Evolutionary conservation across 2,888 invertebrate species (phyloP), one percentile per base, ranked within the genome.

Genomic region (Dolichomitus sp.): DNA sequence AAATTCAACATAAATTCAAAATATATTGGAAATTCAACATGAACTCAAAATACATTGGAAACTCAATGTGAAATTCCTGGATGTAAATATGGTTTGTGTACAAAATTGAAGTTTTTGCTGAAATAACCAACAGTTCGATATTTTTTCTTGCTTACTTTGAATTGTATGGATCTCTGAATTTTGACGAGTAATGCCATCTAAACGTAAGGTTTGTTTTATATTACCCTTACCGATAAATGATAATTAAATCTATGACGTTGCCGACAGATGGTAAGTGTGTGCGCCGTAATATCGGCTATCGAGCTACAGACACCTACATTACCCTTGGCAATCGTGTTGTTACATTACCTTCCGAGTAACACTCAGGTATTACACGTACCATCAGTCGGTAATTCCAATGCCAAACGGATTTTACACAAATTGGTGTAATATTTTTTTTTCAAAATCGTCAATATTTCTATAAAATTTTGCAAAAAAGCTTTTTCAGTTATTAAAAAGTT

Each of bases 401-500:
- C 11, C 0, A 1, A 0, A 45, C 5, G 1, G 6, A 37, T 37
- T 11, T 37, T 37, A 23, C 23, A 23, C 23, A 23, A 23, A 23
- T 23, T 23, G 23, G 23, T 23, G 2, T 23, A 23, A 23, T 23
- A 1, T 37, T 9, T 9, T 37, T 37, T 37, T 37, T 9, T 2
- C n/a, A n/a, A n/a, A 37, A 37, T 37, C 37, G 37, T 37, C 37
- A 37, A 37, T 37, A 37, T 9, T 2, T 37, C 42, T 14, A 1
- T 4, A 14, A 42, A 42, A 12, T 42, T 2, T 4, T 42, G 42
- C 14, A 14, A 42, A 83, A 30, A 59, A 33, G 9, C 17, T 7
- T 76, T 52, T 66, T 66, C 12, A 9, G 12, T 40, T 19, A 23
- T 63, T 2, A 42, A 17, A 42, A 54, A 66, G 9, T 68, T 17